phyloP scores from a whole-genome alignment of 1,140 invertebrate species.

The Daktulosphaira vitifoliae region DNA sequence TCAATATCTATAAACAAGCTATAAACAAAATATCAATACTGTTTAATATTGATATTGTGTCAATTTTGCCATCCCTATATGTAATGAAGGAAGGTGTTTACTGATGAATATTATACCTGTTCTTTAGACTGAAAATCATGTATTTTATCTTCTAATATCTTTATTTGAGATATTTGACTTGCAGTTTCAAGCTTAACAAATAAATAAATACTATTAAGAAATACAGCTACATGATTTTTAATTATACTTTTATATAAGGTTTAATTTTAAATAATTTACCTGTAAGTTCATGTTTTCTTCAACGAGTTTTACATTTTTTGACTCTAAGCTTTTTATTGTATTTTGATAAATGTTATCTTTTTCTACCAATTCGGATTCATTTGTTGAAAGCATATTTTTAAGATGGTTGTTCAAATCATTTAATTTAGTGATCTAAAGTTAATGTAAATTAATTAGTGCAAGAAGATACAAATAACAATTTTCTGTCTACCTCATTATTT shows the following conservation, averaged over 20 bases:
- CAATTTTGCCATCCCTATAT: too few relatives aligned
- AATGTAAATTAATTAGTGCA: background rate
- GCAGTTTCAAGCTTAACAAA: constrained; percentile 10
- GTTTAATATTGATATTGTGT: too few relatives aligned
- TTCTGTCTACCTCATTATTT: background rate
- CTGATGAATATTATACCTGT: too few relatives aligned
- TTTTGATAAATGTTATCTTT: constrained; percentile 18
- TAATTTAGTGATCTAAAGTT: constrained; percentile 6
- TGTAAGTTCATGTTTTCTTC: constrained; percentile 24
- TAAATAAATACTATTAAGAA: background rate
- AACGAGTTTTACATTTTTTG: constrained; percentile 6
- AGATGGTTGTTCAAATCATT: constrained; percentile 25
- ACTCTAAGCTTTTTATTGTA: constrained; percentile 5
- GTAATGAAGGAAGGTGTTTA: too few relatives aligned
- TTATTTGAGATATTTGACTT: constrained; percentile 8
- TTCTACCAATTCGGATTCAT: constrained; percentile 13
- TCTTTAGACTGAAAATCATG: background rate
- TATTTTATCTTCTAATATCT: background rate
- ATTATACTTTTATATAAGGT: too few relatives aligned
- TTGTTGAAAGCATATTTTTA: background rate
- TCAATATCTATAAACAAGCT: too few relatives aligned
- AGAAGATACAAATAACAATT: background rate
- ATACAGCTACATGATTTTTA: too few relatives aligned
- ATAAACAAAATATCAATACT: too few relatives aligned
- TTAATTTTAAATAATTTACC: too few relatives aligned